These are phyloP conservation scores for Cyanoderma ruficeps DNA, from an alignment of 2,113 vertebrate genomes.

Conservation along the genomic window DNA sequence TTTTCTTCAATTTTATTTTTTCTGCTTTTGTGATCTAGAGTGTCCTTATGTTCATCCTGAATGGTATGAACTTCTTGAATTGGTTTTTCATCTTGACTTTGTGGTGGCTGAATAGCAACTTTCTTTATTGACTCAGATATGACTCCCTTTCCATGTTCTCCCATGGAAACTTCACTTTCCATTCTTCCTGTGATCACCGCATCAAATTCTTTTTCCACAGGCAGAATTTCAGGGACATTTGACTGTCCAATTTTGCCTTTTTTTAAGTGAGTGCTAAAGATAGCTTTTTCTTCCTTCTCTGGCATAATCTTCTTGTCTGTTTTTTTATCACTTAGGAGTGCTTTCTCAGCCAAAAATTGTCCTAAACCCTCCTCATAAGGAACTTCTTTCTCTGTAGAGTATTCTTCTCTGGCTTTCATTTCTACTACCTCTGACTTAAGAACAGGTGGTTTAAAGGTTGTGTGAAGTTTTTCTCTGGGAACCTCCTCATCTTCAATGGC, in stretches of 20 bases:
- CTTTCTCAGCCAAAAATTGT: not conserved
- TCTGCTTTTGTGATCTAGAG: not conserved
- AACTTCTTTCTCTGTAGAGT: not conserved
- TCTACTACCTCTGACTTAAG: not conserved
- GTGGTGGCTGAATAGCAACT: not conserved
- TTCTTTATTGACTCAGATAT: not conserved
- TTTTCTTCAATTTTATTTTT: conserved; percentile 26
- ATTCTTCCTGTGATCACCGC: not conserved
- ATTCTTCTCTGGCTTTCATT: not conserved
- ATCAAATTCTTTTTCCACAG: not conserved
- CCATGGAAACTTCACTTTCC: not conserved
- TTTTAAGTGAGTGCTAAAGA: not conserved
- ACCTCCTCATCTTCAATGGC: not conserved
- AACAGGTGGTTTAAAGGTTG: not conserved
- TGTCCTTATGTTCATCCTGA: not conserved
- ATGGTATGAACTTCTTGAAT: not conserved
- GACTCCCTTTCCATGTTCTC: not conserved
- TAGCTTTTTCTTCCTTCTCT: not conserved
- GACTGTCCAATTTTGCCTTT: not conserved
- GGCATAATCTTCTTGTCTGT: not conserved
- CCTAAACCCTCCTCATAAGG: conserved; percentile 41
- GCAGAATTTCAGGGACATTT: not conserved
- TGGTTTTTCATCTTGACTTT: not conserved
- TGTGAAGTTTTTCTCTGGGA: not conserved
- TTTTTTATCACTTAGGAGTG: not conserved